phyloP scores from a whole-genome alignment of 2,113 vertebrate species.

The Cichladusa arquata region DNA sequence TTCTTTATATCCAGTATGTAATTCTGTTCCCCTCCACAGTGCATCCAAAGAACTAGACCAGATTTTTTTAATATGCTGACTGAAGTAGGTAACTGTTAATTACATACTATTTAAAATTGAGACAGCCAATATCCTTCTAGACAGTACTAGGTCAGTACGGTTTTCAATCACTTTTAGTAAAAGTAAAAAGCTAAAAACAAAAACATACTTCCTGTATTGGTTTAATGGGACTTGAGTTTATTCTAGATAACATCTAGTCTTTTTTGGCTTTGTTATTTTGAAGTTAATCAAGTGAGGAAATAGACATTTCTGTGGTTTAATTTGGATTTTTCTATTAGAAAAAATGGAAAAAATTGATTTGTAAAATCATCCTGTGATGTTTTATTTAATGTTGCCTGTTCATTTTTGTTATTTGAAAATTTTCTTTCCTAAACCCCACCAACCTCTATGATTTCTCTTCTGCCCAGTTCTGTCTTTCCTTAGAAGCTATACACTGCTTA shows the following conservation, averaged over 20 bases:
- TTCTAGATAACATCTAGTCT: neutral
- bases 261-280: neutral
- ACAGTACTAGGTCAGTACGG: neutral
- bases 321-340: neutral
- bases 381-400: neutral
- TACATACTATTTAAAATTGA: neutral
- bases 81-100: neutral
- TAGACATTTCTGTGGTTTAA: neutral
- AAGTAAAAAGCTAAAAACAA: neutral
- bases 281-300: neutral
- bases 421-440: neutral
- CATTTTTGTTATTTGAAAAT: neutral
- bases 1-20: neutral
- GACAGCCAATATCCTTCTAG: neutral
- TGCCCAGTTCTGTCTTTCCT: neutral
- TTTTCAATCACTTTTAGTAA: neutral
- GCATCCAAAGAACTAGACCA: neutral
- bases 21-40: neutral
- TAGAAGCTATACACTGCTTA: slow-evolving; percentile 1
- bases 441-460: neutral
- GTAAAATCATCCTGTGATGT: neutral
- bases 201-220: neutral
- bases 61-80: neutral
- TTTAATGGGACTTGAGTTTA: neutral
- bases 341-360: neutral